phyloP scores from a whole-genome alignment of 1,140 invertebrate species.

The Drosophila repleta region DNA sequence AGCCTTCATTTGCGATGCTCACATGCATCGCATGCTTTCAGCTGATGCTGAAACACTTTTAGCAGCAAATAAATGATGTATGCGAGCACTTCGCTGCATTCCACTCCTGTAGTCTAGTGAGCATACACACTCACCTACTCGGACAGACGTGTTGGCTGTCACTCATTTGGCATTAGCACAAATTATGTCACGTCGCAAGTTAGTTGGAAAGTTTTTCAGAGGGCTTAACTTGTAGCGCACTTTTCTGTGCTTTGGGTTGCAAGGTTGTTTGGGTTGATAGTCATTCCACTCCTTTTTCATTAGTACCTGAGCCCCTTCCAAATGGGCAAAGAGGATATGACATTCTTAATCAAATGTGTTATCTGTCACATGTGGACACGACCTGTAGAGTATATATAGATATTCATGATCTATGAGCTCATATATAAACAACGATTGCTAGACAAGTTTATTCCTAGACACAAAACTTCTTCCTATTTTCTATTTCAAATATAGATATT shows the following conservation, averaged over 20 bases:
- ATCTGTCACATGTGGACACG: too few relatives aligned
- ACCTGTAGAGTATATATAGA: too few relatives aligned
- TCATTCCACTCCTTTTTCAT: conserved; percentile 1
- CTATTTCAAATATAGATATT: too few relatives aligned
- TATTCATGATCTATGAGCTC: too few relatives aligned
- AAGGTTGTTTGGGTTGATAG: conserved; percentile 11
- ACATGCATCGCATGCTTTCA: not conserved
- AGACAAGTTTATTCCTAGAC: too few relatives aligned
- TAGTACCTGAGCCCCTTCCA: too few relatives aligned
- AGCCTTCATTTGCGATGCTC: not conserved
- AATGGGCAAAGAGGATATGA: too few relatives aligned
- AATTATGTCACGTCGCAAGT: conserved; percentile 75
- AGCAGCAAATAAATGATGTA: not conserved
- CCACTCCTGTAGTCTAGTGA: not conserved
- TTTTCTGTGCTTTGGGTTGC: conserved; percentile 44
- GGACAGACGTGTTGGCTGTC: conserved; percentile 24
- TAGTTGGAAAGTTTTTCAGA: conserved; percentile 63
- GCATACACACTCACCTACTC: not conserved
- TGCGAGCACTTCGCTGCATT: not conserved
- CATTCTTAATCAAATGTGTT: too few relatives aligned
- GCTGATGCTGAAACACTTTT: not conserved
- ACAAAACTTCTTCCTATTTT: not conserved
- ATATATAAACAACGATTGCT: not conserved
- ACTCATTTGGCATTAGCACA: conserved; percentile 64
- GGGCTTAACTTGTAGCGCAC: conserved; percentile 64